Percentiles rank a stretch among this genome's conserved stretches.
These are phyloP conservation scores for Coreoperca whiteheadi DNA, from an alignment of 2,113 vertebrate species.

Conservation along the genomic window DNA sequence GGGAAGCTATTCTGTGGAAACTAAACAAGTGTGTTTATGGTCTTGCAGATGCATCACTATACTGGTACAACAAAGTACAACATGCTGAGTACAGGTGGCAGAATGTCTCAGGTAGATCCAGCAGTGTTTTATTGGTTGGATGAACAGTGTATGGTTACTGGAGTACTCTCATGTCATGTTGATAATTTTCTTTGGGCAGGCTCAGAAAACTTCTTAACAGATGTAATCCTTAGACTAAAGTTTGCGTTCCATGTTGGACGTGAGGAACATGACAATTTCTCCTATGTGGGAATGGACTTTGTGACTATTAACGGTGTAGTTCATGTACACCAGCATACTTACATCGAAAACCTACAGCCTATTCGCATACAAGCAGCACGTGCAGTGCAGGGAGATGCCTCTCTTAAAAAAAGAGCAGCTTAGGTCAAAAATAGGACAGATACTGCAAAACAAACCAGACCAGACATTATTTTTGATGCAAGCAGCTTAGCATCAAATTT, in stretches of 20 bases:
- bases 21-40: slow-evolving; percentile 41
- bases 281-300: slow-evolving; percentile 21
- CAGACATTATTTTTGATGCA: slow-evolving; percentile 30
- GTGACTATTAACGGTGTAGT: slow-evolving; percentile 7
- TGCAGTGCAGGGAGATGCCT: neutral
- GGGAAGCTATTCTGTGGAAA: slow-evolving; percentile 35
- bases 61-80: slow-evolving; percentile 53
- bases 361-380: neutral
- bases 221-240: slow-evolving; percentile 17
- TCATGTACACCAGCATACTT: slow-evolving; percentile 26
- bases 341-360: slow-evolving; percentile 16
- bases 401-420: slow-evolving; percentile 12
- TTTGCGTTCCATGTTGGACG: slow-evolving; percentile 11
- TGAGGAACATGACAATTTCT: slow-evolving; percentile 19
- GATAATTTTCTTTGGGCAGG: slow-evolving; percentile 47
- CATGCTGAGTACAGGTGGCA: slow-evolving; percentile 5
- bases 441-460: slow-evolving; percentile 32
- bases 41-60: slow-evolving; percentile 38
- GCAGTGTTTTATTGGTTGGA: slow-evolving; percentile 39
- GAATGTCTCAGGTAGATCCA: slow-evolving; percentile 15
- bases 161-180: slow-evolving; percentile 44
- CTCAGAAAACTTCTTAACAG: neutral
- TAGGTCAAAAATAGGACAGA: slow-evolving; percentile 45
- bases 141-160: slow-evolving; percentile 18
- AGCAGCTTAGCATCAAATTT: slow-evolving; percentile 12